These are phyloP conservation scores for Xyrichtys novacula DNA, from an alignment of 2,797 vertebrate species.

Conservation along the genomic window DNA sequence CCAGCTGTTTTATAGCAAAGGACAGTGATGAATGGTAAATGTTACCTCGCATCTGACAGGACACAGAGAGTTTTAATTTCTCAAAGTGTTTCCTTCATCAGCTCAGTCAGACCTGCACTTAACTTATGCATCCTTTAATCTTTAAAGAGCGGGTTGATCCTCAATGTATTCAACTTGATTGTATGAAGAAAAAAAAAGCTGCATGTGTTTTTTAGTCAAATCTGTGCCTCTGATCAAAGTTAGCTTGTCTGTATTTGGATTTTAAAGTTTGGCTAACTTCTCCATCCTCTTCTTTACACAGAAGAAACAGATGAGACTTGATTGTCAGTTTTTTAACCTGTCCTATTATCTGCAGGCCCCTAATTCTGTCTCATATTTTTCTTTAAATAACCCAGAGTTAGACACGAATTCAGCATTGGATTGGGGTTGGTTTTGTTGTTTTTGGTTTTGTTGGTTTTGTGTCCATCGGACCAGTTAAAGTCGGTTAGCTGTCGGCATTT, in stretches of 20 bases:
- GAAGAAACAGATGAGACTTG: background rate
- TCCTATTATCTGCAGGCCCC: background rate
- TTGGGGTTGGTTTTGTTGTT: no score
- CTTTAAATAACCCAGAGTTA: no score
- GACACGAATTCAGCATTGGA: no score
- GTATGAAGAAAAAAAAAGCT: no score
- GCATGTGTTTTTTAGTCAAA: no score
- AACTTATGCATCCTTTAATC: background rate
- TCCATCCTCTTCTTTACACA: background rate
- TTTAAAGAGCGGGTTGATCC: background rate
- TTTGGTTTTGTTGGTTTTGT: no score
- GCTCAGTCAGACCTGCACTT: background rate
- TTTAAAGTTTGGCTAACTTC: background rate
- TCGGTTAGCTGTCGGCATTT: no score
- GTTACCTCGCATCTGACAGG: background rate
- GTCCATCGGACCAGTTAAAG: no score
- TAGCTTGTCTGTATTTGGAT: background rate
- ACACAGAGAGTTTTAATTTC: constrained; percentile 1
- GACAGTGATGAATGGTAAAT: constrained; percentile 10
- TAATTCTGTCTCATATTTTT: no score
- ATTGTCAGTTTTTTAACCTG: background rate
- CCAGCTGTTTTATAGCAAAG: constrained; percentile 9
- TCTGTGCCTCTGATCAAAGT: no score
- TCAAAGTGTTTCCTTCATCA: background rate
- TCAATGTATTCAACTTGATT: background rate